phyloP scores from a whole-genome alignment of 1,140 invertebrate species.

The Pseudomyrmex pallidus region DNA sequence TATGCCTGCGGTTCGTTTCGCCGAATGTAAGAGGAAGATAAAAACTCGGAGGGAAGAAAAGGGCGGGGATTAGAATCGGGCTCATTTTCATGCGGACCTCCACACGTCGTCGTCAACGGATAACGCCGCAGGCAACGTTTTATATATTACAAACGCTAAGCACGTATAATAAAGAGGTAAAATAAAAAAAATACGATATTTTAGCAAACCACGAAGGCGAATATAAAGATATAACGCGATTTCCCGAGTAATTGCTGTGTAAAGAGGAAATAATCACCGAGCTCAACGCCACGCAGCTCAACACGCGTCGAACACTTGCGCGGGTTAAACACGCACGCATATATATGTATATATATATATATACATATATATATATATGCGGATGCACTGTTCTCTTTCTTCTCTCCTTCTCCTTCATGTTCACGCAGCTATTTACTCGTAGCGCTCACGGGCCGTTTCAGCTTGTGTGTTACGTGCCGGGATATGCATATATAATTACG shows the following conservation, averaged over 20 bases:
- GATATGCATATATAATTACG: constrained; percentile 71
- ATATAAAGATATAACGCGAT: constrained; percentile 37
- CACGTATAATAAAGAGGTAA: background rate
- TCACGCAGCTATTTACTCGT: constrained; percentile 67
- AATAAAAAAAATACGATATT: background rate
- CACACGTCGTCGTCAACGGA: background rate
- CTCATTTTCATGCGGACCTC: background rate
- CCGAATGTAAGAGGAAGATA: background rate
- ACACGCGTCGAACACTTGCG: constrained; percentile 23
- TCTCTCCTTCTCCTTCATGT: background rate
- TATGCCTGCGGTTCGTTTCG: background rate
- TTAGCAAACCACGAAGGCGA: background rate
- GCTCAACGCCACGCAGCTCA: background rate
- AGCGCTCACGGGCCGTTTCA: constrained; percentile 64
- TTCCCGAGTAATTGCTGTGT: constrained; percentile 40
- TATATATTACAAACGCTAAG: background rate
- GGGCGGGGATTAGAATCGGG: background rate
- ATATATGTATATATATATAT: too few relatives aligned
- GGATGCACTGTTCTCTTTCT: constrained; percentile 21
- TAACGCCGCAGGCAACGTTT: too few relatives aligned
- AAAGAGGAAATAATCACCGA: constrained; percentile 47
- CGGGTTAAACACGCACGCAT: constrained; percentile 39
- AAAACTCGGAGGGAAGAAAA: background rate
- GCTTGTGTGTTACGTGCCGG: constrained; percentile 62
- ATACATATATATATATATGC: background rate